phyloP scores from a whole-genome alignment of 2,113 vertebrate species.

The Okapia johnstoni region DNA sequence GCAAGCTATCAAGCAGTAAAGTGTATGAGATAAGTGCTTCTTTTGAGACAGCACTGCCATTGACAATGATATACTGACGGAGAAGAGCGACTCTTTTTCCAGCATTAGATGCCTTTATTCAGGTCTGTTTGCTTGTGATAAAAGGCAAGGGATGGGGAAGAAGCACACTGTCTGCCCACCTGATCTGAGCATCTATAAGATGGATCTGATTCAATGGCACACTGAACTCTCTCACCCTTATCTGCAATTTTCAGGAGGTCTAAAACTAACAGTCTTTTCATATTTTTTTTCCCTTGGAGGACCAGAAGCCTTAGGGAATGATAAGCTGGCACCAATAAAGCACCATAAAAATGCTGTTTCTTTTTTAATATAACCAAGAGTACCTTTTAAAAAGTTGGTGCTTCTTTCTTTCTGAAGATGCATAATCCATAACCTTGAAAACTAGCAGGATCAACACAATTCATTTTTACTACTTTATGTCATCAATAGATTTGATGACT shows the following conservation, averaged over 20 bases:
- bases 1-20: constrained; percentile 87
- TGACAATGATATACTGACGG: constrained; percentile 81
- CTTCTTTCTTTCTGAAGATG: not conserved
- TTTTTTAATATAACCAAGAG: constrained; percentile 31
- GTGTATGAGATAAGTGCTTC: constrained; percentile 83
- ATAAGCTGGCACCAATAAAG: constrained; percentile 29
- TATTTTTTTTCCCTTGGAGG: constrained; percentile 1
- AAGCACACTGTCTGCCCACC: not conserved
- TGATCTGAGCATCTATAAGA: not conserved
- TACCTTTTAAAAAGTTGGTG: constrained; percentile 20
- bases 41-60: constrained; percentile 76
- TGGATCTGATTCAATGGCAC: not conserved
- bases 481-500: not conserved
- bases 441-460: not conserved
- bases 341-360: not conserved
- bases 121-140: constrained; percentile 32
- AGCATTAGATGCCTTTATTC: not conserved
- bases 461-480: not conserved
- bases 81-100: constrained; percentile 70
- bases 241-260: constrained; percentile 47
- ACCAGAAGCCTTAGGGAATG: constrained; percentile 50
- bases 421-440: not conserved
- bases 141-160: not conserved
- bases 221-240: constrained; percentile 46
- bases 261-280: constrained; percentile 54